Percentiles rank a stretch among this genome's conserved stretches.
phyloP scores from a whole-genome alignment of 2,113 vertebrate species.

The Percopsis transmontana region DNA sequence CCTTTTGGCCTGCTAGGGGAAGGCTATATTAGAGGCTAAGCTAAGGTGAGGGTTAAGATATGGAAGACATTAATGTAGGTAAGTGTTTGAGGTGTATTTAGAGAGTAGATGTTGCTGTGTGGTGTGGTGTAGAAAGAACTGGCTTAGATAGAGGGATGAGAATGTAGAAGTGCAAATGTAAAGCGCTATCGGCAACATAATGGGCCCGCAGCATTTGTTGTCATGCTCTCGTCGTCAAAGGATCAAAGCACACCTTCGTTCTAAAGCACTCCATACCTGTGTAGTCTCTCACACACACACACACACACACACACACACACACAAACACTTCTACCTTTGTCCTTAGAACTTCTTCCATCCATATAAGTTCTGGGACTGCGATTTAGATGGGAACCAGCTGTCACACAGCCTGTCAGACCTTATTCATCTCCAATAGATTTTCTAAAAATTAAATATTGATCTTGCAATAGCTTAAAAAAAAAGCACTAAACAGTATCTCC shows the following conservation, averaged over 20 bases:
- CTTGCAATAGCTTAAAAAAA: conserved; percentile 34
- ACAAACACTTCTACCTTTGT: background rate
- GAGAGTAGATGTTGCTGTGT: too few species aligned
- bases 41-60: conserved; percentile 11
- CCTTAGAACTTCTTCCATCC: too few species aligned
- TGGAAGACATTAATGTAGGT: conserved; percentile 1
- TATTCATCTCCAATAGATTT: conserved; percentile 54
- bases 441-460: conserved; percentile 72
- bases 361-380: background rate
- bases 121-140: too few species aligned
- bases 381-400: conserved; percentile 14
- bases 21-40: too few species aligned
- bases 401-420: conserved; percentile 46
- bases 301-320: conserved; percentile 9
- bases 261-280: background rate
- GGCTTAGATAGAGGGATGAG: too few species aligned
- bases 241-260: conserved; percentile 2
- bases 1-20: too few species aligned
- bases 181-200: background rate
- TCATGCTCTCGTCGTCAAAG: conserved; percentile 6
- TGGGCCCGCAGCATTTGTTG: conserved; percentile 13
- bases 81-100: too few species aligned
- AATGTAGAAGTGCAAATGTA: too few species aligned
- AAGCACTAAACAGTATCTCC: conserved; percentile 12
- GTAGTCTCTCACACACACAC: background rate